phyloP scores from a whole-genome alignment of 2,888 invertebrate genomes.

The Eucera pruinosa region DNA sequence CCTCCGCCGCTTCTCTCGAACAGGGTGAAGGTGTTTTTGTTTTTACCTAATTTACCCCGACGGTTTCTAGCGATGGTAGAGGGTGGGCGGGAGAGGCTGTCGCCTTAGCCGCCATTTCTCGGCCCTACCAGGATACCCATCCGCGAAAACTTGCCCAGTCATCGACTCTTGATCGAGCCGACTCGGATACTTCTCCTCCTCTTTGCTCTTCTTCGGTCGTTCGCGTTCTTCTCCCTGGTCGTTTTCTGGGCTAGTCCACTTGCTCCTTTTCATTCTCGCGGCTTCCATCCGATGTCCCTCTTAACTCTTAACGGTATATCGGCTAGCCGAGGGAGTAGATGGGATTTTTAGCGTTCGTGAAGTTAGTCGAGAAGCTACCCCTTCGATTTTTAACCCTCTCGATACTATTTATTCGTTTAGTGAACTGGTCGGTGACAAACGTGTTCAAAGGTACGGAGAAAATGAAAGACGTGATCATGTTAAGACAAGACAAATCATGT shows the following conservation, averaged over 20 bases:
- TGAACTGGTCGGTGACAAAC: too few relatives aligned
- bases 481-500: too few relatives aligned
- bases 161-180: conserved; percentile 82
- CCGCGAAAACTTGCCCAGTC: conserved; percentile 79
- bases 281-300: conserved; percentile 24
- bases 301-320: conserved; percentile 38
- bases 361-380: too few relatives aligned
- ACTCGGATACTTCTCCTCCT: conserved; percentile 71
- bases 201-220: conserved; percentile 6
- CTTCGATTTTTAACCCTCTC: too few relatives aligned
- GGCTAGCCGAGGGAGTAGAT: not conserved
- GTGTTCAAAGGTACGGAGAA: too few relatives aligned
- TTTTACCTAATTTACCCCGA: conserved; percentile 79
- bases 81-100: conserved; percentile 63
- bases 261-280: conserved; percentile 40
- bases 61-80: conserved; percentile 41
- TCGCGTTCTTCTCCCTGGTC: conserved; percentile 26
- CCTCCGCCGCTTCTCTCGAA: conserved; percentile 2
- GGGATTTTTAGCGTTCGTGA: not conserved
- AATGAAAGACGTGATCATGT: too few relatives aligned
- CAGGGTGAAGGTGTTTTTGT: conserved; percentile 74
- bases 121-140: conserved; percentile 70
- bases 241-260: conserved; percentile 21
- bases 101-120: conserved; percentile 71
- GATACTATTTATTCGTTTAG: too few relatives aligned